These are phyloP conservation scores for Hirundo rustica DNA, from an alignment of 2,797 vertebrate species.

Conservation along the genomic window DNA sequence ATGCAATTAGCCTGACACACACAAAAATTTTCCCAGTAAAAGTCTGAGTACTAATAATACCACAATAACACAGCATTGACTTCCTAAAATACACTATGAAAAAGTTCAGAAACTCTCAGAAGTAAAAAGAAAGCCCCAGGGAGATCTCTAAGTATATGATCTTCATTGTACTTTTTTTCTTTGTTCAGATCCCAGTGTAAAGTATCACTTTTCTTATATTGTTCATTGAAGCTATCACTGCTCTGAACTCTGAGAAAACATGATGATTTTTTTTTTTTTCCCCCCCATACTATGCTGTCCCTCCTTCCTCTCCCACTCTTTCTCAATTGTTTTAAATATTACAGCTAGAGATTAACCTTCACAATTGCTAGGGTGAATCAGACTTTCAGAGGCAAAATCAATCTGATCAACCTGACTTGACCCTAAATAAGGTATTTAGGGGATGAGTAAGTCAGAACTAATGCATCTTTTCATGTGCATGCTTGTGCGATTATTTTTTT, in stretches of 20 bases:
- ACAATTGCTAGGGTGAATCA: conserved; percentile 40
- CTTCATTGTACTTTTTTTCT: background rate
- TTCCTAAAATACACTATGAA: background rate
- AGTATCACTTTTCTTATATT: background rate
- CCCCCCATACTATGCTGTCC: background rate
- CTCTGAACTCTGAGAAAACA: background rate
- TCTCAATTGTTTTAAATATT: background rate
- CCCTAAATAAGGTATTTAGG: conserved; percentile 16
- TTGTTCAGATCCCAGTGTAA: background rate
- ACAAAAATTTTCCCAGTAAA: background rate
- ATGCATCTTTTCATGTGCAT: conserved; percentile 49
- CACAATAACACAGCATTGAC: background rate
- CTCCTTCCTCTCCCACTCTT: background rate
- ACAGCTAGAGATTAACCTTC: background rate
- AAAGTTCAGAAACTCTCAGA: background rate
- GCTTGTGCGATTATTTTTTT: conserved; percentile 32
- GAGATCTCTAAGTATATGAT: background rate
- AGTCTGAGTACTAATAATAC: background rate
- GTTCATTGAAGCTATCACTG: background rate
- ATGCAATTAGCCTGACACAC: background rate
- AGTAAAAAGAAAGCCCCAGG: background rate
- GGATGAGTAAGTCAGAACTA: conserved; percentile 52
- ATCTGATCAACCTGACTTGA: conserved; percentile 39
- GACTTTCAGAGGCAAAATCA: conserved; percentile 29
- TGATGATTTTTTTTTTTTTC: background rate